A percentile compares a stretch with the other conserved stretches of the same genome.
phyloP scores from a whole-genome alignment of 2,888 invertebrate genomes.

The Acrobasis repandana region DNA sequence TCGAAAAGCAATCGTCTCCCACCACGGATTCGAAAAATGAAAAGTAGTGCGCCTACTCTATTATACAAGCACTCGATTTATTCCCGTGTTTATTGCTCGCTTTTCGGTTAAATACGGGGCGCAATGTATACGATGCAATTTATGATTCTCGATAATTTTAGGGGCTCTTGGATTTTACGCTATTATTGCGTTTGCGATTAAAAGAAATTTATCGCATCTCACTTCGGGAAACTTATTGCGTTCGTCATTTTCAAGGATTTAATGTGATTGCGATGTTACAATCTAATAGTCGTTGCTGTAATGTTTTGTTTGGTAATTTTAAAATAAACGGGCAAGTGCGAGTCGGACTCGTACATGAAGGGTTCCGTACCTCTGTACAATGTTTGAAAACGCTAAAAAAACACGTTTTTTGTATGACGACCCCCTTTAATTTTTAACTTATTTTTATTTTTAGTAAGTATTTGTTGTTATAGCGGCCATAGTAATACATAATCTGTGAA shows the following conservation, averaged over 20 bases:
- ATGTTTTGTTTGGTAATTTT: neutral
- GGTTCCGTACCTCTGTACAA: no score
- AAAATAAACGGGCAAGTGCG: no score
- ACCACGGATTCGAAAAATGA: constrained; percentile 34
- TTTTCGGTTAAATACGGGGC: constrained; percentile 51
- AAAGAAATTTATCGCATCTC: constrained; percentile 19
- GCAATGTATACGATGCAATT: constrained; percentile 43
- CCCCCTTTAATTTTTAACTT: no score
- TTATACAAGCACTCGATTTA: constrained; percentile 50
- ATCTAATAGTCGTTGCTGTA: neutral
- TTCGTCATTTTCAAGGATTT: constrained; percentile 12
- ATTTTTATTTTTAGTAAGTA: no score
- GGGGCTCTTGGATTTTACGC: constrained; percentile 14
- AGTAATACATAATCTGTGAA: no score
- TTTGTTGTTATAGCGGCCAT: no score
- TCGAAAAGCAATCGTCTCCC: constrained; percentile 49
- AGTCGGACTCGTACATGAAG: no score
- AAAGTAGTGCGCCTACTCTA: constrained; percentile 35
- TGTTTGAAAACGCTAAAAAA: no score
- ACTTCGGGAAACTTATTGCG: constrained; percentile 8
- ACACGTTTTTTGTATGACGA: no score
- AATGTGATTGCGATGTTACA: neutral
- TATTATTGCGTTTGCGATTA: constrained; percentile 16
- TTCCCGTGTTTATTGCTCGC: constrained; percentile 30
- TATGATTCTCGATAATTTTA: constrained; percentile 45